Base-by-base conservation (phyloP, 2,113 vertebrate genomes). In the Ceratotherium simum region DNA sequence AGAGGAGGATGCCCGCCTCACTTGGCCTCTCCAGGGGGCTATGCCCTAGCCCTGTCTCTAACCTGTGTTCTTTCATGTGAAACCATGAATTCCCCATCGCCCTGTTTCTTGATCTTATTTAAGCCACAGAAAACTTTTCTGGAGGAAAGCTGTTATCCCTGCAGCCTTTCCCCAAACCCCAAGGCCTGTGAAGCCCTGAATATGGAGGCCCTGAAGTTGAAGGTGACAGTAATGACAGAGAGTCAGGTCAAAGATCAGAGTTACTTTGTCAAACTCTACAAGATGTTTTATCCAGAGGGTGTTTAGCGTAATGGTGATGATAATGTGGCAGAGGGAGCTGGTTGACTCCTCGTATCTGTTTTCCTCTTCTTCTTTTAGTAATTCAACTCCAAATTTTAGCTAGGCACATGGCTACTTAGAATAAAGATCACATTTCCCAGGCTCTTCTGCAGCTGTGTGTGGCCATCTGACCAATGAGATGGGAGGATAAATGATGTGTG, bases 351-450 rank as follows among this genome's bases (percentile, higher is more conserved):
- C 31, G 29, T 46, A 29, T 46, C 80, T 70, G 12, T 58, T 79
- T 89, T 90, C 8, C 73, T 70, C 16, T 51, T 72, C 76, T 89
- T 92, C 79, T 27, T 84, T 83, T 76, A 65, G 36, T 62, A 95
- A 64, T n/a, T 20, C 29, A 80, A 13, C 62, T 39, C 20, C 23
- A 33, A 39, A 12, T 73, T 80, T 78, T 80, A 86, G 58, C 36
- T 29, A 36, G 51, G 46, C 14, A 33, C 39, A 6, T 27, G 18
- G 31, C 39, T 91, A 72, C 65, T 48, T 85, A 86, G 58, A 39
- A 51, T 65, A 29, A 85, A 92, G 64, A 75, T 8, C 25, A 23
- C 18, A 60, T 58, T 76, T 90, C 54, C 42, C 51, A 91, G 39
- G 29, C 21, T 76, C 25, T 76, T 39, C 54, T 69, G 81, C 33